Base-by-base conservation (phyloP, 2,888 invertebrate genomes). In the Dioctria rufipes region DNA sequence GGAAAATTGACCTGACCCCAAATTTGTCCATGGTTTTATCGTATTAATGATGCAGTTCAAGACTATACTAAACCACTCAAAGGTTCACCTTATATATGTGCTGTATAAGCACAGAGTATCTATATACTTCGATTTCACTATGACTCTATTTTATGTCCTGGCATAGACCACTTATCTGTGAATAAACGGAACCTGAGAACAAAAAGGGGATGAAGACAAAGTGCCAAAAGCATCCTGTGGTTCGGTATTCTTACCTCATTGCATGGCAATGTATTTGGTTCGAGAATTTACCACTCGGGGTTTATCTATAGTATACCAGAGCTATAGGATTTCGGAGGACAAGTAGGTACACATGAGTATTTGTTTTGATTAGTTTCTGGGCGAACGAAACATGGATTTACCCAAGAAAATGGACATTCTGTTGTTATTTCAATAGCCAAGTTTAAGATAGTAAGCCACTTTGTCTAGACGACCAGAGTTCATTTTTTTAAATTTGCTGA, bases 311-410 rank as follows among this genome's bases (percentile, higher is more conserved):
- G 25, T 25, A 25, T 25, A 25, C 25, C 25, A 25, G 25, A 25
- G 25, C 25, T 25, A 2, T 25, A 25, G 2, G 25, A 2, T 25
- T 25, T 25, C 25, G 25, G 25, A 25, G 25, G 61, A 37, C 61
- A 61, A 61, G 61, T 25, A 25, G 25, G 25, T 61, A 13, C 61
- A 61, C 61, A 61, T 61, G 61, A 61, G 25, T 61, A 25, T 61
- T 61, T 61, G 61, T 61, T 61, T 61, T 61, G 61, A 61, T 61
- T 61, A 61, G 61, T 25, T 61, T 61, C 39, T 39, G 61, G 61
- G 61, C 3, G 61, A 40, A 37, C 61, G 61, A 61, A 61, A n/a
- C 61, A 61, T 25, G 25, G 25, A 61, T 25, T 61, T 4, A 61
- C 61, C 61, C 61, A 61, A 61, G 37, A 61, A 25, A 61, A 61